phyloP scores from a whole-genome alignment of 2,113 vertebrate species.

The Microcebus lehilahytsara region DNA sequence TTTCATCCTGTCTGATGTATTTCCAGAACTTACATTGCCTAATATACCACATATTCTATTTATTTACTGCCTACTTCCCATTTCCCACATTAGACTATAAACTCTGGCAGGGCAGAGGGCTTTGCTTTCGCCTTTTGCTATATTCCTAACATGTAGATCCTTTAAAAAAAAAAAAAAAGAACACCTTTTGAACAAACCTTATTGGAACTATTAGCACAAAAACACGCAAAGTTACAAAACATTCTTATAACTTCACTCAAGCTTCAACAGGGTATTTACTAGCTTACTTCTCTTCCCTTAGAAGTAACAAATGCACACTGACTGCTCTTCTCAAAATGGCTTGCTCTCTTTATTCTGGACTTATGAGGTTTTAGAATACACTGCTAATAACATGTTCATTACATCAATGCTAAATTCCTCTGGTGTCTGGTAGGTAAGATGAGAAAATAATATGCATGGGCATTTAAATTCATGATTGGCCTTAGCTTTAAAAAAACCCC shows the following conservation, averaged over 20 bases:
- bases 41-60: neutral
- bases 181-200: neutral
- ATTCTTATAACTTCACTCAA: neutral
- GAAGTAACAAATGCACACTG: neutral
- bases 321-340: neutral
- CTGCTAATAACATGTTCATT: neutral
- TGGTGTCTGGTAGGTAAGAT: neutral
- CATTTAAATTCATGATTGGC: neutral
- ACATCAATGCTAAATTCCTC: neutral
- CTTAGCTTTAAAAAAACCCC: neutral
- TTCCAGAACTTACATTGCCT: neutral
- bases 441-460: neutral
- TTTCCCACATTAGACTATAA: neutral
- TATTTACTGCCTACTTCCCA: neutral
- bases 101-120: neutral
- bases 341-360: neutral
- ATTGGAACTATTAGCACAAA: slow-evolving; percentile 1
- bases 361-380: neutral
- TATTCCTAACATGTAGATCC: neutral
- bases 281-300: neutral
- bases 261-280: neutral
- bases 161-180: neutral
- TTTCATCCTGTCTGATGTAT: neutral
- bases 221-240: neutral
- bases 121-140: neutral